phyloP scores from a whole-genome alignment of 2,888 invertebrate genomes.

The Hirtodrosophila cameraria region DNA sequence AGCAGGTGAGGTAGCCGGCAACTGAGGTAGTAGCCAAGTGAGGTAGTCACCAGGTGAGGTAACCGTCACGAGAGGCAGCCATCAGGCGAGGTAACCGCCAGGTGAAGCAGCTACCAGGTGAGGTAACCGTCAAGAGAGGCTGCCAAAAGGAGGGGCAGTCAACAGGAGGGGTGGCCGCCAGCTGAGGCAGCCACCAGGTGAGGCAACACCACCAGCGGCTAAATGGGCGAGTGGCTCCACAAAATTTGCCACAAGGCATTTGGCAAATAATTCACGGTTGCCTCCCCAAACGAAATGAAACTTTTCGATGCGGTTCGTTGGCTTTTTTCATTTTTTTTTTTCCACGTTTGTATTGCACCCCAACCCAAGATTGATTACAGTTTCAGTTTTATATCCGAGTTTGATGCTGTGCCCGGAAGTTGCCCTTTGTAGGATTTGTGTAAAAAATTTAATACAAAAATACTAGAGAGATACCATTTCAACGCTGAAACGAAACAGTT shows the following conservation, averaged over 20 bases:
- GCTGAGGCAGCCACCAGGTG: background rate
- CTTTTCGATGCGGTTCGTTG: conserved; percentile 54
- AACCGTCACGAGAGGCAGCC: background rate
- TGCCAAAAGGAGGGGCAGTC: no score
- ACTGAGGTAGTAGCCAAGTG: no score
- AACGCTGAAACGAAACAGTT: no score
- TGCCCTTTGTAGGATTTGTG: conserved; percentile 14
- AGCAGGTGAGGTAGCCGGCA: no score
- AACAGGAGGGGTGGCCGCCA: no score
- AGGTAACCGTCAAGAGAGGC: no score
- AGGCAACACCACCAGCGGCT: background rate
- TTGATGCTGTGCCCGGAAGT: conserved; percentile 48
- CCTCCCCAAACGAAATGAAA: conserved; percentile 41
- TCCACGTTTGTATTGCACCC: conserved; percentile 13
- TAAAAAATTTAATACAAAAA: conserved; percentile 30
- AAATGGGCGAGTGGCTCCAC: conserved; percentile 44
- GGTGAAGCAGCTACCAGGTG: background rate
- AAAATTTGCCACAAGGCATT: conserved; percentile 66
- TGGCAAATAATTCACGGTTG: conserved; percentile 61
- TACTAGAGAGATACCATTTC: conserved; percentile 9
- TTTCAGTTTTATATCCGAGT: conserved; percentile 35
- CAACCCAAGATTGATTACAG: conserved; percentile 49
- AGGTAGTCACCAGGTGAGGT: background rate
- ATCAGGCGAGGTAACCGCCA: no score
- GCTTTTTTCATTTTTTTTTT: conserved; percentile 36